phyloP scores from a whole-genome alignment of 2,888 invertebrate genomes.

The Drosophila mercatorum region DNA sequence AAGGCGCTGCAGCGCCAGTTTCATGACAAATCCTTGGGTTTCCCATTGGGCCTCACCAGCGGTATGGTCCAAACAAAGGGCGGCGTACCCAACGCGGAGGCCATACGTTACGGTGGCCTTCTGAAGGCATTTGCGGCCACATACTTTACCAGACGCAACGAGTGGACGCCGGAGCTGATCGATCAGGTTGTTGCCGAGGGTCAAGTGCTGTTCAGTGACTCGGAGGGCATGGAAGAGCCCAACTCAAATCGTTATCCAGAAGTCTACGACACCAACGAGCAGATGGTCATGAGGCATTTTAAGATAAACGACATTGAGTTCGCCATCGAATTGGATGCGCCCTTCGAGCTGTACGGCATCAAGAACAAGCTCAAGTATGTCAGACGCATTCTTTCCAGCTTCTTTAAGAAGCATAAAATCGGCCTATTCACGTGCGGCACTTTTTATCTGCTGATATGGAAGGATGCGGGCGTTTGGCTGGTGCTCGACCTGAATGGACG shows the following conservation, averaged over 20 bases:
- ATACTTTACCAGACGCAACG: constrained; percentile 74
- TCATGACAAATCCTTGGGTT: constrained; percentile 55
- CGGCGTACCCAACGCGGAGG: constrained; percentile 41
- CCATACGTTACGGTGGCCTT: constrained; percentile 70
- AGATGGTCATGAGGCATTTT: constrained; percentile 71
- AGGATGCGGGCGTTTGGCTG: constrained; percentile 73
- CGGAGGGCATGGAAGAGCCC: constrained; percentile 45
- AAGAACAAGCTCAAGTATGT: constrained; percentile 35
- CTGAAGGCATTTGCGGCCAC: constrained; percentile 79
- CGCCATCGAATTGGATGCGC: constrained; percentile 68
- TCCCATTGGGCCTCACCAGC: constrained; percentile 71
- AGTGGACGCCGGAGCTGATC: constrained; percentile 74
- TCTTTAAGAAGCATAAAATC: constrained; percentile 68
- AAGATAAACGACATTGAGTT: constrained; percentile 74
- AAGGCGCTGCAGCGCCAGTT: constrained; percentile 22
- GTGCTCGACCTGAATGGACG: constrained; percentile 82
- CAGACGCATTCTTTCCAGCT: constrained; percentile 58
- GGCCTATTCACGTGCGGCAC: constrained; percentile 62
- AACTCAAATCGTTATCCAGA: constrained; percentile 42
- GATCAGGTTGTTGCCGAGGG: constrained; percentile 80
- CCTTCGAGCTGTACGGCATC: constrained; percentile 53
- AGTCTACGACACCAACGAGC: constrained; percentile 73
- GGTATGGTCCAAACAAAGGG: constrained; percentile 52
- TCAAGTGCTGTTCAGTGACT: constrained; percentile 64
- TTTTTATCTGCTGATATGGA: constrained; percentile 82